Base-by-base conservation (phyloP, 2,888 invertebrate genomes). In the Megamerina dolium region DNA sequence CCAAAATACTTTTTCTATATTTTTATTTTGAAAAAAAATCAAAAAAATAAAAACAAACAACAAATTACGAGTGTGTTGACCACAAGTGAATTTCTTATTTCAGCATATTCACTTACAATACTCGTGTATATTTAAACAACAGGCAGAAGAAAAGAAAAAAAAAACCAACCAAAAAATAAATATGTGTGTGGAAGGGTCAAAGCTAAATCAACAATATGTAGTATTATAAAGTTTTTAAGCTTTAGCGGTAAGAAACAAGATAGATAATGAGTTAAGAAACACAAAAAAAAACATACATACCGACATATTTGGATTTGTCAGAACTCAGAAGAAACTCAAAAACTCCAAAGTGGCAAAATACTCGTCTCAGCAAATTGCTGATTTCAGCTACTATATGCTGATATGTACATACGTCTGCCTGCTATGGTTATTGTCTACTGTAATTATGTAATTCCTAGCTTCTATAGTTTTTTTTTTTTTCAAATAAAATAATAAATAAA, bases 1-100 rank as follows among this genome's bases (percentile, higher is more conserved):
- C 52, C 52, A 56, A 50, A 34, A 27, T 4, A 6, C 19, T 41
- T 34, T 44, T 35, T 17, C 18, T 27, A 20, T 40, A 32, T 38
- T n/a, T 38, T 18, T 35, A 33, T 31, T 35, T n/a, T n/a, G n/a
- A n/a, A n/a, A n/a, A n/a, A n/a, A n/a, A n/a, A n/a, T n/a, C n/a
- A n/a, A n/a, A n/a, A n/a, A n/a, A n/a, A n/a, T n/a, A n/a, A n/a
- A n/a, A n/a, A n/a, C n/a, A n/a, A n/a, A n/a, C n/a, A 30, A 18
- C 13, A 53, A 61, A 56, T 60, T 61, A 59, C 53, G 64, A 60
- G 63, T 62, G 63, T 64, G 64, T 64, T 64, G 63, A 64, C 63
- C 57, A 63, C 54, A 55, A 23, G 53, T 59, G 60, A 61, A 60
- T 60, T 62, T 60, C 45, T 29, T 49, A 48, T 57, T 63, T 63